phyloP scores from a whole-genome alignment of 2,888 invertebrate genomes.

The Drosophila paranaensis region DNA sequence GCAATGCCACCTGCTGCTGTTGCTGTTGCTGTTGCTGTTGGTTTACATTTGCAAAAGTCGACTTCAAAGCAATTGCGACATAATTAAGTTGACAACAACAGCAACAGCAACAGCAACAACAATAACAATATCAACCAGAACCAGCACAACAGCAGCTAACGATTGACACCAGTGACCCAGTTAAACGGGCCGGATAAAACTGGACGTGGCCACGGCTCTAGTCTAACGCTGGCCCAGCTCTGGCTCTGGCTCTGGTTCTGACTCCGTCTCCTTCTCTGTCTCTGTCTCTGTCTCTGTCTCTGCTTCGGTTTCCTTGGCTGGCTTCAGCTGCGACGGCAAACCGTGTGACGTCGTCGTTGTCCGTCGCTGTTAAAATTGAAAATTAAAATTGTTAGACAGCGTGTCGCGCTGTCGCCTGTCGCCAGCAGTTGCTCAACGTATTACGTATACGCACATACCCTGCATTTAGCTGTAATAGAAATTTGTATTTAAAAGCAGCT shows the following conservation, averaged over 20 bases:
- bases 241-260: slow-evolving; percentile 9
- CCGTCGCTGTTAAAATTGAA: slow-evolving; percentile 69
- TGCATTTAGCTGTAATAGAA: slow-evolving; percentile 20
- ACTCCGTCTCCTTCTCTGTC: background rate
- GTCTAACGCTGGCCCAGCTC: slow-evolving; percentile 12
- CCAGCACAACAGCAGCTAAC: slow-evolving; percentile 50
- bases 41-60: slow-evolving; percentile 70
- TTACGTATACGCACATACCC: slow-evolving; percentile 64
- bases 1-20: slow-evolving; percentile 63
- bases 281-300: slow-evolving; percentile 13
- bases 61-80: slow-evolving; percentile 80
- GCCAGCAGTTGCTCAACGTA: slow-evolving; percentile 56
- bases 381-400: slow-evolving; percentile 80
- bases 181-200: slow-evolving; percentile 61
- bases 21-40: slow-evolving; percentile 35
- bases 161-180: slow-evolving; percentile 78
- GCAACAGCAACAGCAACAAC: slow-evolving; percentile 40
- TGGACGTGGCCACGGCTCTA: slow-evolving; percentile 42
- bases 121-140: slow-evolving; percentile 33
- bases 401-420: slow-evolving; percentile 77
- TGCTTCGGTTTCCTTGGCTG: slow-evolving; percentile 6
- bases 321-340: slow-evolving; percentile 21
- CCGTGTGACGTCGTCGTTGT: slow-evolving; percentile 57
- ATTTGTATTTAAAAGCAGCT: background rate
- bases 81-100: slow-evolving; percentile 79